Percentiles rank a stretch among this genome's conserved stretches.
phyloP scores from a whole-genome alignment of 2,113 vertebrate species.

The Ia io region DNA sequence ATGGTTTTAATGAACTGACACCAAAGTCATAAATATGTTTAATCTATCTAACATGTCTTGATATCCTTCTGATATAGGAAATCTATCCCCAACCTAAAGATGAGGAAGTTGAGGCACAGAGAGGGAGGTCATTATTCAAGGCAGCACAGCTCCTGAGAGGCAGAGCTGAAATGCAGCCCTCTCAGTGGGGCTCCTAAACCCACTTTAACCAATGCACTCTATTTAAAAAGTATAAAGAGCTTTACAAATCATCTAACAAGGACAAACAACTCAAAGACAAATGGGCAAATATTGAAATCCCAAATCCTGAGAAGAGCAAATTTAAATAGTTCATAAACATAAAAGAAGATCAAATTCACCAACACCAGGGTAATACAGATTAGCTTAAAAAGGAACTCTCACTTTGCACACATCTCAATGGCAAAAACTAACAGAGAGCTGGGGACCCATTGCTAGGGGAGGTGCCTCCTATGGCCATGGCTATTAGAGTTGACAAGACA shows the following conservation, averaged over 20 bases:
- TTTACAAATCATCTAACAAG: background rate
- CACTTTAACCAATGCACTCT: fast-evolving
- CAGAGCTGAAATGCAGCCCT: too few species aligned
- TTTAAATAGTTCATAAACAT: background rate
- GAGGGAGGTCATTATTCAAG: background rate
- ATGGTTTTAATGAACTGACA: background rate
- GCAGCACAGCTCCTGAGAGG: background rate
- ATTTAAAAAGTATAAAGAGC: background rate
- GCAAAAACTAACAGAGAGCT: background rate
- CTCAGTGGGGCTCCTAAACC: fast-evolving
- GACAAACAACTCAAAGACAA: background rate
- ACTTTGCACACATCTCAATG: too few species aligned
- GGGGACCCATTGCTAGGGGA: background rate
- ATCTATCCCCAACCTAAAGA: fast-evolving
- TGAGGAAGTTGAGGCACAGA: background rate
- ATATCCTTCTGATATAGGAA: background rate
- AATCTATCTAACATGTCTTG: background rate
- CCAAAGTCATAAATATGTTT: background rate
- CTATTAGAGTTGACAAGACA: fast-evolving
- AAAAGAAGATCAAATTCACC: background rate
- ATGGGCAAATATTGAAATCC: background rate
- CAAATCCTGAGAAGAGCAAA: conserved; percentile 26
- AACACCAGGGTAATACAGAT: background rate
- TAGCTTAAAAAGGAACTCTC: background rate
- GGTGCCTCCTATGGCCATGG: background rate